Base-by-base conservation (phyloP, 2,113 vertebrate species). In the Pagrus major region DNA sequence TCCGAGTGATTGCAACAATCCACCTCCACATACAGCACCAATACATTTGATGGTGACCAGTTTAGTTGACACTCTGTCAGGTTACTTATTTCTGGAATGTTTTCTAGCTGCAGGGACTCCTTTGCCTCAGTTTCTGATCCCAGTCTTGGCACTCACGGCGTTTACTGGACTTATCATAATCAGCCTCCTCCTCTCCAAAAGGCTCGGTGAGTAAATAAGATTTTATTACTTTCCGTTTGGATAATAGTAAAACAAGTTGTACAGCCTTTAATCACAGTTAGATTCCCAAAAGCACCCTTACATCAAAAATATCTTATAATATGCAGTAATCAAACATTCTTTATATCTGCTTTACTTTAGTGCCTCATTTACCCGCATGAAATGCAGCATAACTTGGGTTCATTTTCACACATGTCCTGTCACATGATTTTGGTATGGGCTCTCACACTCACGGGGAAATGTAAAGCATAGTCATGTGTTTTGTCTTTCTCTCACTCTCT, bases 391-490 rank as follows among this genome's bases (percentile, higher is more conserved):
- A 33, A 44, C 41, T 20, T 29, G 1, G 37, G 55, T 44, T 27
- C 18, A n/a, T 41, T 72, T 67, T 42, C 15, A 66, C 65, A 61
- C 2, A n/a, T 56, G 55, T 51, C 33, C 6, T 44, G 39, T 88
- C 71, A 80, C 55, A 72, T 81, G 80, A 55, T 65, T 79, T 21
- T 76, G 66, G 16, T 77, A 80, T 86, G 56, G 51, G 42, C 37
- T 46, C n/a, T 87, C 44, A 47, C 64, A 60, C 33, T 76, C 44
- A 10, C 16, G 25, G 2, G 31, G 21, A 82, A 69, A 83, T 88
- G 23, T 84, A 56, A 86, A 81, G 49, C 52, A 64, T 70, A 14
- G 51, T 92, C 87, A 91, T 92, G 87, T 82, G 77, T 69, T 90
- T 79, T 89, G 46, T 81, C 49, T 88, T 88, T 87, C 74, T 82